Base-by-base conservation (phyloP, 2,888 invertebrate species). In the Acanthococcus lagerstroemiae region DNA sequence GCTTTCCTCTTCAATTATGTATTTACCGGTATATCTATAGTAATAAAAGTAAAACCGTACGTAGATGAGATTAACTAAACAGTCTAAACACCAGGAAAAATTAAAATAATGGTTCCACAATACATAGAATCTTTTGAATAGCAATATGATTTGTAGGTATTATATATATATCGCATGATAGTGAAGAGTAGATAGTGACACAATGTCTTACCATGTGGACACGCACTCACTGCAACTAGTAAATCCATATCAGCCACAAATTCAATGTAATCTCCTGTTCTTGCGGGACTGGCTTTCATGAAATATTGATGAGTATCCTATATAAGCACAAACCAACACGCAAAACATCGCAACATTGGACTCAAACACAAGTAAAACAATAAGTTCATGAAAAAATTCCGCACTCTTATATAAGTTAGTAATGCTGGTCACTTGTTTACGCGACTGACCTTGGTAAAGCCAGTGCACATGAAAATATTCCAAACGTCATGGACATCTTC, bases 381-480 rank as follows among this genome's bases (percentile, higher is more conserved):
- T 9, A 37, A 37, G 37, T 12, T 37, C 12, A 37, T 12, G 37
- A 37, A 37, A 37, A 37, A 37, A 37, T 37, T 37, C 37, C 12
- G 37, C 12, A 37, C n/a, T n/a, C n/a, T n/a, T n/a, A 12, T 9
- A 37, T 37, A 37, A 37, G 37, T 37, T 9, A 37, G 37, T 37
- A 37, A 37, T 37, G 37, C 37, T 37, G 37, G 15, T 9, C 37
- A 37, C 12, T 37, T 37, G 6, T 37, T 37, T 37, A 15, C 19
- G 1, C 15, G 6, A 46, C 27, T 12, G 22, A 63, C 65, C 45
- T 65, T 65, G 3, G 78, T 77, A 65, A 79, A 76, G 1, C 79
- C 79, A 0, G 80, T 80, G 66, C 78, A 77, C 78, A 79, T 80
- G 56, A 80, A 80, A 52, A 80, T 78, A 70, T 80, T 80, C 77